Evolutionary conservation across 2,797 vertebrate species (phyloP), one percentile per base, ranked within the genome.

Genomic region (Brotula barbata): DNA sequence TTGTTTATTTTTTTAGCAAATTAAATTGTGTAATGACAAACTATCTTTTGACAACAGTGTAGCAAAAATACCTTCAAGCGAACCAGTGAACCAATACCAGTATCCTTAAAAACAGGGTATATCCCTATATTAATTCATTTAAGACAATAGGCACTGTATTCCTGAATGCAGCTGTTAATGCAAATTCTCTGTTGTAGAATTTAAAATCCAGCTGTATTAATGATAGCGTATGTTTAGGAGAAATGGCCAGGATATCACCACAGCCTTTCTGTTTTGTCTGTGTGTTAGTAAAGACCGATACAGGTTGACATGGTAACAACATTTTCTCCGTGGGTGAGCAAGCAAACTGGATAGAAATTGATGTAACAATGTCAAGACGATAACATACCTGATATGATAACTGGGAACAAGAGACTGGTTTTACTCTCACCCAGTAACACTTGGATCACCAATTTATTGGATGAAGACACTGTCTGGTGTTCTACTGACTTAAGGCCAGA

Each of bases 281-380:
- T 20, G 17, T 57, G 57, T 60, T 63, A 28, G 63, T 60, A 56
- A 42, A 52, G 60, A 63, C 54, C 48, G 66, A 79, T 54, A 37
- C 37, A 28, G 51, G 76, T 79, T 82, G 68, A 82, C 66, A 77
- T 86, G 76, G 70, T 57, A 78, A 78, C 80, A 45, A 67, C 62
- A 22, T 14, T 36, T 12, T 33, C 55, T 68, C 64, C n/a, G n/a
- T n/a, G n/a, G n/a, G n/a, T n/a, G n/a, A n/a, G n/a, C n/a, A n/a
- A n/a, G n/a, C n/a, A n/a, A n/a, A n/a, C n/a, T n/a, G n/a, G n/a
- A n/a, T n/a, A n/a, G n/a, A n/a, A n/a, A n/a, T n/a, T n/a, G n/a
- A n/a, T n/a, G n/a, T n/a, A n/a, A n/a, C n/a, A n/a, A n/a, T n/a
- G n/a, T n/a, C n/a, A n/a, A 69, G 39, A 57, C 64, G 64, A 79